phyloP scores from a whole-genome alignment of 1,140 invertebrate genomes.

The Anastrepha obliqua region DNA sequence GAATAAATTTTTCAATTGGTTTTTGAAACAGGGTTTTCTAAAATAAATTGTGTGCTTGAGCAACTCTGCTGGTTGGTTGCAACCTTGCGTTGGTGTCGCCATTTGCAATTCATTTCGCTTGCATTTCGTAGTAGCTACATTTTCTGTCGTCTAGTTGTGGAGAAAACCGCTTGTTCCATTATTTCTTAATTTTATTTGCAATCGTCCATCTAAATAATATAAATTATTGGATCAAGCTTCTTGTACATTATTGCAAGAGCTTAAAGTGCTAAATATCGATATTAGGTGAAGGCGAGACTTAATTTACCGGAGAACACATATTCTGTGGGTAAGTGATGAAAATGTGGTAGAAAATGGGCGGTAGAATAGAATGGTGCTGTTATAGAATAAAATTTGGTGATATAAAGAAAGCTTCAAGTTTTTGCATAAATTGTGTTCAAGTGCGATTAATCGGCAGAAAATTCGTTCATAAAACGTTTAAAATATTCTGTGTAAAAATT shows the following conservation, averaged over 20 bases:
- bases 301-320: not conserved
- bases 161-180: not conserved
- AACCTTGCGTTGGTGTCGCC: slow-evolving; percentile 2
- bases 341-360: not conserved
- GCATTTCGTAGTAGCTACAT: slow-evolving; percentile 27
- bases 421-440: no score
- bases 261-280: not conserved
- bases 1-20: no score
- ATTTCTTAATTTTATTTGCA: not conserved
- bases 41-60: not conserved
- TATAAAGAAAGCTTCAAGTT: no score
- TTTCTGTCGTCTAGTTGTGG: not conserved
- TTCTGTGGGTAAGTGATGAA: not conserved
- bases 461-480: no score
- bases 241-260: not conserved
- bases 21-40: not conserved
- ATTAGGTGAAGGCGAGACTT: not conserved
- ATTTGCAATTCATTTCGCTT: slow-evolving; percentile 49
- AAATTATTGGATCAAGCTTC: not conserved
- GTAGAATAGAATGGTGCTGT: not conserved
- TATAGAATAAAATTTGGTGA: no score
- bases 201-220: not conserved
- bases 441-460: no score
- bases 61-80: not conserved
- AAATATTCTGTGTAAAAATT: no score